These are phyloP conservation scores for Limnodromus scolopaceus DNA, from an alignment of 2,797 vertebrate species.

Conservation along the genomic window DNA sequence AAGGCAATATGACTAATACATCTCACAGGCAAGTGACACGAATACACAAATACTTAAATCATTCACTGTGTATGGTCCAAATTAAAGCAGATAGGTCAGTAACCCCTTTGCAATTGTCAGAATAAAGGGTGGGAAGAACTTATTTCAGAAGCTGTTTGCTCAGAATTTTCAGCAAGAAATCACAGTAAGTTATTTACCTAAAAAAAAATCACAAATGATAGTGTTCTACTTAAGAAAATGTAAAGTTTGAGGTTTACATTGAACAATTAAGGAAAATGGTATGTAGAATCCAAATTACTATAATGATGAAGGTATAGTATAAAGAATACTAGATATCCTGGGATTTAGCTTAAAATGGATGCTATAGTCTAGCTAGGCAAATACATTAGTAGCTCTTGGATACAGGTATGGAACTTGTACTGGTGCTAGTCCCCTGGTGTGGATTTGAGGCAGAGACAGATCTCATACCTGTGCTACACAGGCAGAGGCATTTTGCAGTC, in stretches of 20 bases:
- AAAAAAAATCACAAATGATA: neutral
- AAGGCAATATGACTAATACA: slow-evolving; percentile 52
- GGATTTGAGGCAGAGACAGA: neutral
- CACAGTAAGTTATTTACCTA: neutral
- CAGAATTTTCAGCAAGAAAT: slow-evolving; percentile 6
- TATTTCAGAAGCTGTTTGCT: neutral
- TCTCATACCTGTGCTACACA: neutral
- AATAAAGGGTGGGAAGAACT: neutral
- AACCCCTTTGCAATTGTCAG: neutral
- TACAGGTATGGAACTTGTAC: neutral
- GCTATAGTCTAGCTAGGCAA: neutral
- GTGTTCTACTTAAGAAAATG: neutral
- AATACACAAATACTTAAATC: slow-evolving; percentile 17
- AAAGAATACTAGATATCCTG: neutral
- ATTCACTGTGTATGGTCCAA: neutral
- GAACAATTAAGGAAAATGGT: neutral
- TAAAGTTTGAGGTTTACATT: neutral
- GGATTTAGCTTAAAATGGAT: neutral
- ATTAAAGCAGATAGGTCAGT: slow-evolving; percentile 20
- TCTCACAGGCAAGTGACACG: slow-evolving; percentile 28
- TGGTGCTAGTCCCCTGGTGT: neutral
- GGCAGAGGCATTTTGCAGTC: neutral
- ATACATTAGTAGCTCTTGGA: neutral
- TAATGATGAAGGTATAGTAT: neutral
- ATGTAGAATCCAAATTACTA: neutral